Conservation (phyloP, 2,113 vertebrate species). For the Falco punctatus region DNA sequence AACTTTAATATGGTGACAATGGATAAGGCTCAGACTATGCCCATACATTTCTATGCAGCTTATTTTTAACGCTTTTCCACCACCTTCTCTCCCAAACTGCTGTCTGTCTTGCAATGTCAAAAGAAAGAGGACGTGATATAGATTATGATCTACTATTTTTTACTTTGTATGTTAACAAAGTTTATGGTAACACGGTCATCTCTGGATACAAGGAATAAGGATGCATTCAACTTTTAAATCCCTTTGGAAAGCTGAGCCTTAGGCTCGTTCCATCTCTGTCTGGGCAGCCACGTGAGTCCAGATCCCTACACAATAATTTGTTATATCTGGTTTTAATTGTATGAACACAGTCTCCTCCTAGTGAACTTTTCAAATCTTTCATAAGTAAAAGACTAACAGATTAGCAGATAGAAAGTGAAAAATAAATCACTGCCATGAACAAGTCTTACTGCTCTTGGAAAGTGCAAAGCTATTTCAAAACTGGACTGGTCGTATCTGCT, state of each 20-base stretch:
- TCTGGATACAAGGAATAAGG: not conserved
- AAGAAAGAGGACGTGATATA: not conserved
- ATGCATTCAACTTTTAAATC: not conserved
- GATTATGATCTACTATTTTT: not conserved
- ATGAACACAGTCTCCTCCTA: not conserved
- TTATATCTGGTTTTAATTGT: not conserved
- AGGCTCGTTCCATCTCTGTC: not conserved
- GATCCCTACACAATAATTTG: not conserved
- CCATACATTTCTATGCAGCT: not conserved
- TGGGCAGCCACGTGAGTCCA: fast-evolving
- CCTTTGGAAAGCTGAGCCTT: not conserved
- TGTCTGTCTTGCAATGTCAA: not conserved
- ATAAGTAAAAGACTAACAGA: not conserved
- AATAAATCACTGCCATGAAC: not conserved
- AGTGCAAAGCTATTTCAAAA: not conserved
- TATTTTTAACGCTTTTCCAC: not conserved
- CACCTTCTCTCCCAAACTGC: not conserved
- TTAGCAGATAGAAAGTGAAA: constrained; percentile 11
- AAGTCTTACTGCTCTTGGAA: not conserved
- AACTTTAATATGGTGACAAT: not conserved
- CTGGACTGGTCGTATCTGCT: not conserved
- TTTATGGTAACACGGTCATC: not conserved
- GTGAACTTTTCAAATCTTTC: not conserved
- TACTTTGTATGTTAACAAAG: not conserved
- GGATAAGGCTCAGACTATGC: not conserved